Evolutionary conservation across 2,797 vertebrate species (phyloP).

Genomic region (Meda fulgida): DNA sequence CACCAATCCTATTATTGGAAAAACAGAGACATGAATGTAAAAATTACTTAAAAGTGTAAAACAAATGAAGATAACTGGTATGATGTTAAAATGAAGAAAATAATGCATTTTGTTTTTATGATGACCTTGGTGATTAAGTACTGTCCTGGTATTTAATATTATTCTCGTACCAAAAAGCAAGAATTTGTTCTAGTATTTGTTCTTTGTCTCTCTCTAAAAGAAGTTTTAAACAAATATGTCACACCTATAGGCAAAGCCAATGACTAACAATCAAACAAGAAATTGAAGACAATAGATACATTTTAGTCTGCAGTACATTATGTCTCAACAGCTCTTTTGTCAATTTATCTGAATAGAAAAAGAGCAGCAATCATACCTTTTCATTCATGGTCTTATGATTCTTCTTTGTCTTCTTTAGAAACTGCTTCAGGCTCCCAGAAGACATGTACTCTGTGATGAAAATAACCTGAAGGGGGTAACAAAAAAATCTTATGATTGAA

Average conservation of each 20-base stretch:
- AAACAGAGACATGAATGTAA: background rate
- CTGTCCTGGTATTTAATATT: background rate
- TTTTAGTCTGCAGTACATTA: background rate
- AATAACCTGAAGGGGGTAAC: constrained; percentile 83
- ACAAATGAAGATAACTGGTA: background rate
- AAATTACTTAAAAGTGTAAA: background rate
- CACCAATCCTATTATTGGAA: background rate
- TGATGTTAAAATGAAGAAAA: background rate
- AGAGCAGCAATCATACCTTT: constrained; percentile 79
- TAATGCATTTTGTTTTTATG: background rate
- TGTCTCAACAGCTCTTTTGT: background rate
- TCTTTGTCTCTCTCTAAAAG: background rate
- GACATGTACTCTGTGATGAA: constrained; percentile 99
- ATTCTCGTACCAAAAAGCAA: background rate
- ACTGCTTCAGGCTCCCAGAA: constrained; percentile 97
- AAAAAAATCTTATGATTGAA: background rate
- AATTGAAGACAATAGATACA: background rate
- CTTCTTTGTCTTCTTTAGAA: constrained; percentile 99
- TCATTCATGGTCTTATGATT: constrained; percentile 99
- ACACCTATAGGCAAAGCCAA: background rate
- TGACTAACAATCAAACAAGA: background rate
- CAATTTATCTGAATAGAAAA: background rate
- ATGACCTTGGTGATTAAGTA: background rate
- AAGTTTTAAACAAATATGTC: background rate
- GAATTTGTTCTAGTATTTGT: background rate